Evolutionary conservation across 2,797 vertebrate species (phyloP).

Genomic region (Epinephelus malabaricus): DNA sequence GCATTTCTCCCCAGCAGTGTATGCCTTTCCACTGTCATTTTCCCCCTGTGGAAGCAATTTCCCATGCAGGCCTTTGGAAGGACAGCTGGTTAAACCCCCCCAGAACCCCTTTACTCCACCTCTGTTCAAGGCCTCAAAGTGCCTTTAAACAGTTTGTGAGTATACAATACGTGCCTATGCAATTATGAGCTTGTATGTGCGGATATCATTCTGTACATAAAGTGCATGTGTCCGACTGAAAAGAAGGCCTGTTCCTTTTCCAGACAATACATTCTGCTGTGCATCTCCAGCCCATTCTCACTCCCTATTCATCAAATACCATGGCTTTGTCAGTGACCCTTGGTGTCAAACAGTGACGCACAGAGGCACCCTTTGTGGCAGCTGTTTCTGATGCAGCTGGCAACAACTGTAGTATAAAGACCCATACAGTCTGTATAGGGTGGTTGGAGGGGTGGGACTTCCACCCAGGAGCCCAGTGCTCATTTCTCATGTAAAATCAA

Average conservation of each 20-base stretch:
- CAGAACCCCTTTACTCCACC: conserved; percentile 50
- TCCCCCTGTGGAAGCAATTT: conserved; percentile 70
- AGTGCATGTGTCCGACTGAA: not conserved
- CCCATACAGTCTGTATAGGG: no score
- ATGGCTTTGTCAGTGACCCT: no score
- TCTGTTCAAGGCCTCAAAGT: conserved; percentile 62
- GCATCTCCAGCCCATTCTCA: no score
- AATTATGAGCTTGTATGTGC: not conserved
- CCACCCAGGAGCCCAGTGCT: no score
- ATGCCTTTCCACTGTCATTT: conserved; percentile 71
- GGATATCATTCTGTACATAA: not conserved
- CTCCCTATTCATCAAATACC: no score
- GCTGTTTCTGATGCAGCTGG: no score
- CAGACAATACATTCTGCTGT: not conserved
- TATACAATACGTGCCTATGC: conserved; percentile 2
- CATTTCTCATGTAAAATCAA: no score
- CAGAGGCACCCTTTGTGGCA: no score
- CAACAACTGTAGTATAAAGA: no score
- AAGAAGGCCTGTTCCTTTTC: not conserved
- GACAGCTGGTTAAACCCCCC: conserved; percentile 40
- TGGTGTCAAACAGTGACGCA: no score
- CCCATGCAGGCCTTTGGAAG: conserved; percentile 52
- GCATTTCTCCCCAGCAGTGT: conserved; percentile 50
- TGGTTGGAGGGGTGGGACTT: no score
- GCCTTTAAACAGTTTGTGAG: conserved; percentile 16